Percentiles rank a stretch among this genome's conserved stretches.
These are phyloP conservation scores for Boulengeromyrus knoepffleri DNA, from an alignment of 2,113 vertebrate species.

Conservation along the genomic window DNA sequence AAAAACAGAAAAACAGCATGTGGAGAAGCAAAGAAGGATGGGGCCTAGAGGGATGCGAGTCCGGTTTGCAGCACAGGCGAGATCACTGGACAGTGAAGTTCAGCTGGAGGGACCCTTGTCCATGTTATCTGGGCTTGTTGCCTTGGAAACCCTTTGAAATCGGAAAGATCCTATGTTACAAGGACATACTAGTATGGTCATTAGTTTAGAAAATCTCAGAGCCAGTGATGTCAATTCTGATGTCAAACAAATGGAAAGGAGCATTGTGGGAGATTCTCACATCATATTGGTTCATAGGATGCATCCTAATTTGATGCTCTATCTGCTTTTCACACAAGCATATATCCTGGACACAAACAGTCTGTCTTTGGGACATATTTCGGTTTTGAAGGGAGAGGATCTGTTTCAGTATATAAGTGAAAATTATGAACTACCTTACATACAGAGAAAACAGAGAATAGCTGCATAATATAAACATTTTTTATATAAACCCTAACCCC, in stretches of 20 bases:
- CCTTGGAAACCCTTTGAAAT: conserved; percentile 1
- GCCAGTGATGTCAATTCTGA: neutral
- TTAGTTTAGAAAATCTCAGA: neutral
- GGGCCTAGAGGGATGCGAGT: neutral
- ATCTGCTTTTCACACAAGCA: neutral
- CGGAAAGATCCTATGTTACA: neutral
- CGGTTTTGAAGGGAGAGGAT: neutral
- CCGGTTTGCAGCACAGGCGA: neutral
- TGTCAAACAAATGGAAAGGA: neutral
- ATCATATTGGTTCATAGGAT: neutral
- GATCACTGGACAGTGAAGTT: neutral
- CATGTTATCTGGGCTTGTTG: neutral
- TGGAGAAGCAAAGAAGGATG: neutral
- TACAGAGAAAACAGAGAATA: neutral
- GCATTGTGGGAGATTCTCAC: neutral
- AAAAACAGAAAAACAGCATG: neutral
- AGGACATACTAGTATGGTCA: neutral
- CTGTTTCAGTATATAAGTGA: neutral
- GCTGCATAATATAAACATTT: neutral
- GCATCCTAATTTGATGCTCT: neutral
- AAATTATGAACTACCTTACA: neutral
- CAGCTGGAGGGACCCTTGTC: neutral
- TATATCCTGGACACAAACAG: neutral
- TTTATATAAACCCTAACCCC: neutral
- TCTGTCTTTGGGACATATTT: neutral